Percentiles rank a stretch among this genome's conserved stretches.
These are phyloP conservation scores for Etheostoma perlongum DNA, from an alignment of 2,797 vertebrate genomes.

Conservation along the genomic window DNA sequence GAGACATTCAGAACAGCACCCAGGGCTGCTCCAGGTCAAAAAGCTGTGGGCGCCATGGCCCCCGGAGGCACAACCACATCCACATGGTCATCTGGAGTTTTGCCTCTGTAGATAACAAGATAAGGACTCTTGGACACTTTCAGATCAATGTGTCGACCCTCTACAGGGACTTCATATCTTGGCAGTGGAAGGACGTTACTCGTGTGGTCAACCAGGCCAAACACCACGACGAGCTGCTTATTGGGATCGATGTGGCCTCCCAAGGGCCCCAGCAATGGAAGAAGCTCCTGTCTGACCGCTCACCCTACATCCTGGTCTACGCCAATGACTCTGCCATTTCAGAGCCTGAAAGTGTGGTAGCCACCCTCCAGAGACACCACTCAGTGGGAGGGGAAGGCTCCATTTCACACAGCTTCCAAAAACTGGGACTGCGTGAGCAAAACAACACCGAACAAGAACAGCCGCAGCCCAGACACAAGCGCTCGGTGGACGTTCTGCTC, in stretches of 20 bases:
- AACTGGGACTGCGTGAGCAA: constrained; percentile 58
- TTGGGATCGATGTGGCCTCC: constrained; percentile 87
- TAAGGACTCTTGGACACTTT: constrained; percentile 86
- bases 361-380: constrained; percentile 86
- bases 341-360: constrained; percentile 91
- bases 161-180: constrained; percentile 83
- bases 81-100: constrained; percentile 89
- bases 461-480: constrained; percentile 78
- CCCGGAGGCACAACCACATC: constrained; percentile 80
- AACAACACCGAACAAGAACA: constrained; percentile 59
- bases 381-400: constrained; percentile 48
- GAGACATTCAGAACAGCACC: constrained; percentile 83
- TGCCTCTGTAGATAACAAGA: constrained; percentile 78
- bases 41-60: constrained; percentile 68
- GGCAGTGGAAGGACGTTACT: constrained; percentile 96
- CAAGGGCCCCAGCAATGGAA: constrained; percentile 78
- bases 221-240: constrained; percentile 86
- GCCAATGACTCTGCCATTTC: constrained; percentile 96
- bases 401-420: constrained; percentile 64
- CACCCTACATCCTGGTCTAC: constrained; percentile 94
- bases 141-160: constrained; percentile 85
- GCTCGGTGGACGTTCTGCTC: constrained; percentile 85
- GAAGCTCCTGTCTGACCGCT: constrained; percentile 77
- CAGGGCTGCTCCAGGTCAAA: constrained; percentile 44
- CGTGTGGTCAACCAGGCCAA: constrained; percentile 88